These are phyloP conservation scores for Protaetia brevitarsis DNA, from an alignment of 1,140 invertebrate genomes.

Conservation along the genomic window DNA sequence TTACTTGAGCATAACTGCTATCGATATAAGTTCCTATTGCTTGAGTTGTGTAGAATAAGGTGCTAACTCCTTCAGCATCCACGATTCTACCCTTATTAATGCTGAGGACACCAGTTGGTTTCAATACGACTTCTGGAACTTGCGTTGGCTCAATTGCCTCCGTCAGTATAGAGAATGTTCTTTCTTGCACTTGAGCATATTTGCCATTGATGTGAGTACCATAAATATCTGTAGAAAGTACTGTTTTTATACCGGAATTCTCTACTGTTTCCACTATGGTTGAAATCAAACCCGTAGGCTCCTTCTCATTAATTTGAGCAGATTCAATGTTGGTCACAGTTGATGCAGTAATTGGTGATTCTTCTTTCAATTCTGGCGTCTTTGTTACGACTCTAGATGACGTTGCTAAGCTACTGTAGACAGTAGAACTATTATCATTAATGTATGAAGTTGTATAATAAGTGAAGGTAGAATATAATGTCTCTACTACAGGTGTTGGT, in stretches of 20 bases:
- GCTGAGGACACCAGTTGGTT: slow-evolving; percentile 62
- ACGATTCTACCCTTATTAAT: slow-evolving; percentile 70
- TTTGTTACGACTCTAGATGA: slow-evolving; percentile 74
- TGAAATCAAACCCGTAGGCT: slow-evolving; percentile 70
- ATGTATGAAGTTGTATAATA: slow-evolving; percentile 89
- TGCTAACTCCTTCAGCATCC: slow-evolving; percentile 68
- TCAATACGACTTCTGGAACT: slow-evolving; percentile 38
- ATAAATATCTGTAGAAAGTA: slow-evolving; percentile 68
- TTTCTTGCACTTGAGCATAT: slow-evolving; percentile 72
- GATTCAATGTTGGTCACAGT: slow-evolving; percentile 56
- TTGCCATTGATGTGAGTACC: slow-evolving; percentile 79
- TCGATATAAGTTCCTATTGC: slow-evolving; percentile 65
- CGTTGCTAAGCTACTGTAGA: slow-evolving; percentile 83
- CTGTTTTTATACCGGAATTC: slow-evolving; percentile 62
- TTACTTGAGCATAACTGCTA: slow-evolving; percentile 62
- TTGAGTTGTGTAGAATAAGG: slow-evolving; percentile 69
- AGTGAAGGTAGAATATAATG: slow-evolving; percentile 78
- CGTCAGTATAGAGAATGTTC: slow-evolving; percentile 53
- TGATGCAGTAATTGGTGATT: slow-evolving; percentile 50
- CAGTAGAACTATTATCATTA: slow-evolving; percentile 72
- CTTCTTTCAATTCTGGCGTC: slow-evolving; percentile 53
- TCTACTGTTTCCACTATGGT: slow-evolving; percentile 65
- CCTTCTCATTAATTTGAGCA: slow-evolving; percentile 45
- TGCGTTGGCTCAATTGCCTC: slow-evolving; percentile 44
- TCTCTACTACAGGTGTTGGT: slow-evolving; percentile 41